Conservation (phyloP, 2,113 vertebrate genomes). For the Condylura cristata region DNA sequence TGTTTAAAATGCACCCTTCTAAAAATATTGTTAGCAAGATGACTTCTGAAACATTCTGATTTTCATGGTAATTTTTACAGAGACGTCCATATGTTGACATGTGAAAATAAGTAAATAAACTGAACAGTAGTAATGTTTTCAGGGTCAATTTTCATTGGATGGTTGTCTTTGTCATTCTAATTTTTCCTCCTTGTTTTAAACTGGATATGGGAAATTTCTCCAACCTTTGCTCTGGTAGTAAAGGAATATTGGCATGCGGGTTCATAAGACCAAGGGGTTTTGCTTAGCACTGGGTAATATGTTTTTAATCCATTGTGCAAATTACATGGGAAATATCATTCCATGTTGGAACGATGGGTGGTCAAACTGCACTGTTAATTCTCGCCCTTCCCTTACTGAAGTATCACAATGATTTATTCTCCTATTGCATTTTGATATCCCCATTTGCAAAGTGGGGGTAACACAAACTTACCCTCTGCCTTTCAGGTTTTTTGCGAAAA, state of each 20-base stretch:
- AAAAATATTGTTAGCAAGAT: conserved; percentile 53
- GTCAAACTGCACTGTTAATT: not conserved
- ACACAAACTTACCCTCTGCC: conserved; percentile 82
- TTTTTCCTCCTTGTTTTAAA: conserved; percentile 31
- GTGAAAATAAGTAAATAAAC: conserved; percentile 65
- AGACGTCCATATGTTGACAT: conserved; percentile 70
- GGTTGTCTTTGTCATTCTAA: conserved; percentile 49
- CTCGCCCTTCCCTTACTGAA: not conserved
- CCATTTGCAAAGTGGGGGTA: conserved; percentile 78
- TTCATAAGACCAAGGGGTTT: not conserved
- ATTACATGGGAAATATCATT: not conserved
- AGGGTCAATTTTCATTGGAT: conserved; percentile 59
- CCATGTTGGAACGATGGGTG: conserved; percentile 12
- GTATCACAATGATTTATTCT: not conserved
- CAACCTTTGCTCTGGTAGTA: not conserved
- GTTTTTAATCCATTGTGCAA: not conserved
- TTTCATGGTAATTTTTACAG: conserved; percentile 63
- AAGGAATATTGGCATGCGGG: not conserved
- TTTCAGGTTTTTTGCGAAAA: conserved; percentile 84
- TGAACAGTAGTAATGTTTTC: conserved; percentile 70
- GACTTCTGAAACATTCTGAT: conserved; percentile 56
- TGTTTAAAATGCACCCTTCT: conserved; percentile 72
- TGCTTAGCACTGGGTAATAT: not conserved
- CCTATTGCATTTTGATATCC: conserved; percentile 57
- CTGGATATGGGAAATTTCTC: not conserved